Evolutionary conservation across 2,113 vertebrate genomes (phyloP).

Genomic region (Patagioenas fasciata): DNA sequence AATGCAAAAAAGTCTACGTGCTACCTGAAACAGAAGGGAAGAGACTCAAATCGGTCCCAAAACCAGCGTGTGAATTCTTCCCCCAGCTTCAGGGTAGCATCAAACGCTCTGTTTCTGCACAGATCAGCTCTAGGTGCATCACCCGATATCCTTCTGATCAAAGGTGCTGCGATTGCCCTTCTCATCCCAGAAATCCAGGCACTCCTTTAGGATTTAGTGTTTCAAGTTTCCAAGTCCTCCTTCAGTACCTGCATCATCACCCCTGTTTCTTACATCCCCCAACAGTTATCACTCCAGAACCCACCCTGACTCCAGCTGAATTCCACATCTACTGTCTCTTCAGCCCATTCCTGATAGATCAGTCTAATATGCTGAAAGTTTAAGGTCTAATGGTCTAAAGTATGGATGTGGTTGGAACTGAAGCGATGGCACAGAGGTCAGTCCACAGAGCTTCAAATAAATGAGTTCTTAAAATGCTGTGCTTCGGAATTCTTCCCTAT

Average conservation of each 20-base stretch:
- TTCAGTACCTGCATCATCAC: neutral
- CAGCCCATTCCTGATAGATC: neutral
- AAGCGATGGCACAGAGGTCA: neutral
- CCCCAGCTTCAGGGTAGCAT: neutral
- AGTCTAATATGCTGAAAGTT: neutral
- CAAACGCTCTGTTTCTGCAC: neutral
- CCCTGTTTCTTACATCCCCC: neutral
- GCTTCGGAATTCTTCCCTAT: neutral
- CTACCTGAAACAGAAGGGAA: neutral
- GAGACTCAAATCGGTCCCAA: neutral
- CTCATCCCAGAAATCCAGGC: neutral
- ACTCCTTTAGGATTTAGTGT: neutral
- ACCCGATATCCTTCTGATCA: neutral
- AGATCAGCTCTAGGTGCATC: neutral
- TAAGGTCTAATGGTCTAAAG: neutral
- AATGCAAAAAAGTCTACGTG: neutral
- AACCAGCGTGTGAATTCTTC: neutral
- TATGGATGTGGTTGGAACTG: neutral
- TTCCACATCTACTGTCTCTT: neutral
- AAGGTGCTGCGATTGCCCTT: neutral
- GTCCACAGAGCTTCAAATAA: neutral
- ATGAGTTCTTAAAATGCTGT: neutral
- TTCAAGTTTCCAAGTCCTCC: neutral
- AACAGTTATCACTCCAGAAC: neutral
- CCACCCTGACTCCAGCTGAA: neutral